Percentiles rank a stretch among this genome's conserved stretches.
phyloP scores from a whole-genome alignment of 2,888 invertebrate genomes.

The Hydrotaea diabolus region DNA sequence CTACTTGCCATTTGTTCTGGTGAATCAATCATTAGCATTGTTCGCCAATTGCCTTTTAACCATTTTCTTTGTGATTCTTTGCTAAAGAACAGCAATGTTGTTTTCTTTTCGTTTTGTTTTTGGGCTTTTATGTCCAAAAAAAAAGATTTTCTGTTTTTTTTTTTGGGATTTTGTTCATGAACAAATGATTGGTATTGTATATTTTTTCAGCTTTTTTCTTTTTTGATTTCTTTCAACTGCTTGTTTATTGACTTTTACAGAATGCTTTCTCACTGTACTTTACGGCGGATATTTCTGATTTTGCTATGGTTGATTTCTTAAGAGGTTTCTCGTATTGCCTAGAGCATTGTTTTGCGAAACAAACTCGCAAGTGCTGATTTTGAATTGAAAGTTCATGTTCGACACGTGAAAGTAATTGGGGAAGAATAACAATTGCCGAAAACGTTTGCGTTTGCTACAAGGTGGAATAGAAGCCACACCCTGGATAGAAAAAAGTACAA shows the following conservation, averaged over 20 bases:
- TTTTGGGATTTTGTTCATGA: not conserved
- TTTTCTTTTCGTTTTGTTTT: not conserved
- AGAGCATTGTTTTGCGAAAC: not conserved
- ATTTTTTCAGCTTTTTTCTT: not conserved
- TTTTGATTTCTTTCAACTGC: not conserved
- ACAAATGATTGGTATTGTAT: not conserved
- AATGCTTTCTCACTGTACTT: not conserved
- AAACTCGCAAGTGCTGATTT: not conserved
- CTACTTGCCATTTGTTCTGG: not conserved
- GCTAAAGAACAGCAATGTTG: not conserved
- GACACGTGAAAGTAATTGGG: not conserved
- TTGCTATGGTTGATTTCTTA: not conserved
- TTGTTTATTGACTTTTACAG: not conserved
- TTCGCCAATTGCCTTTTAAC: not conserved
- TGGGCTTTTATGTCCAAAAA: not conserved
- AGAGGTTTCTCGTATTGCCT: not conserved
- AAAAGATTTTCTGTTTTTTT: not conserved
- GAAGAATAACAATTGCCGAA: not conserved
- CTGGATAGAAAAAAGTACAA: too few species aligned
- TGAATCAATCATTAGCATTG: not conserved
- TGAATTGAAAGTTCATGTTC: not conserved
- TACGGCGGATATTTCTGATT: not conserved
- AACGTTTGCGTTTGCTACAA: not conserved
- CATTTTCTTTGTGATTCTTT: not conserved
- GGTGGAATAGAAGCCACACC: not conserved